Percentiles rank a stretch among this genome's conserved stretches.
phyloP scores from a whole-genome alignment of 2,113 vertebrate genomes.

The Martes martes region DNA sequence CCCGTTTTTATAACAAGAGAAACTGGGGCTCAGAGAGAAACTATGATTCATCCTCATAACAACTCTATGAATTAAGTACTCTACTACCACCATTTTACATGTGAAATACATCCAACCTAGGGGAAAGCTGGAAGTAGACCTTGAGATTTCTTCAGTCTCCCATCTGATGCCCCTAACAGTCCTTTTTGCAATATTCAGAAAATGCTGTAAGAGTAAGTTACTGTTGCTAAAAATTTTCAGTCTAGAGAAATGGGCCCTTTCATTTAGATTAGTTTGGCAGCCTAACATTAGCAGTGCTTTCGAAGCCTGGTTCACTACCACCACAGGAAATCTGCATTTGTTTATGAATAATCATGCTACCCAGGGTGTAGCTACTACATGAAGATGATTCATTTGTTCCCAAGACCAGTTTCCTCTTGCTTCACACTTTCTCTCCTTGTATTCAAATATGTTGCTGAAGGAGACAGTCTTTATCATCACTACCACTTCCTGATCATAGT shows the following conservation, averaged over 20 bases:
- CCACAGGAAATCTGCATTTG: constrained; percentile 52
- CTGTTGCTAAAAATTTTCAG: not conserved
- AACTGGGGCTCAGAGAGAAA: constrained; percentile 34
- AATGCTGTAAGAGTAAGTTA: not conserved
- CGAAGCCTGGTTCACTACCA: constrained; percentile 43
- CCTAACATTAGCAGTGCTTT: constrained; percentile 57
- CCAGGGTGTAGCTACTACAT: constrained; percentile 50
- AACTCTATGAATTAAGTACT: constrained; percentile 17
- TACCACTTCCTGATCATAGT: not conserved
- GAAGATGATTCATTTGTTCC: constrained; percentile 74
- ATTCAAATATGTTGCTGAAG: constrained; percentile 28
- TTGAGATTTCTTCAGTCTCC: not conserved
- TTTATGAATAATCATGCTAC: constrained; percentile 66
- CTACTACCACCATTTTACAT: constrained; percentile 33
- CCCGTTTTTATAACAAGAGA: constrained; percentile 43
- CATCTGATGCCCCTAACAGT: not conserved
- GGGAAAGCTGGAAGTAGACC: constrained; percentile 14
- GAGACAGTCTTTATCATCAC: constrained; percentile 5
- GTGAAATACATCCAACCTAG: not conserved
- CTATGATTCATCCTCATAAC: constrained; percentile 46
- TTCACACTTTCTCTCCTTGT: constrained; percentile 56
- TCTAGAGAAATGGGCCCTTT: constrained; percentile 31
- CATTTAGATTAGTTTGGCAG: constrained; percentile 36
- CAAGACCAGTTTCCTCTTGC: constrained; percentile 61
- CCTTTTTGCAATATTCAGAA: not conserved